phyloP scores from a whole-genome alignment of 2,888 invertebrate genomes.

The Dryobota labecula region DNA sequence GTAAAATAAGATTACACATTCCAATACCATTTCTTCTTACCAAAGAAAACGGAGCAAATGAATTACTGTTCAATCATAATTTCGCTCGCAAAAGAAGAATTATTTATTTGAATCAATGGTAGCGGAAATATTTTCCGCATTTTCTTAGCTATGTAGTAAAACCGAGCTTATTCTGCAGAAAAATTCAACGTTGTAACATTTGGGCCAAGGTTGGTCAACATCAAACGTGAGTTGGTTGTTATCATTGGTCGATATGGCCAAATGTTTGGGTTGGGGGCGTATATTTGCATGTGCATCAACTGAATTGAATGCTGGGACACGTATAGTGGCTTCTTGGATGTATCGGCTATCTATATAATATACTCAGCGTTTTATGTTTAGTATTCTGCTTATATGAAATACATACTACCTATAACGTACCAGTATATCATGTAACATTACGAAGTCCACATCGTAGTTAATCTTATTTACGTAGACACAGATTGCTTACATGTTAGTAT shows the following conservation, averaged over 20 bases:
- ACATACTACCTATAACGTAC: background rate
- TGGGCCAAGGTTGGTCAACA: slow-evolving; percentile 18
- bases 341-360: slow-evolving; percentile 2
- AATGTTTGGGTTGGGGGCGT: slow-evolving; percentile 10
- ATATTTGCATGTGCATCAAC: slow-evolving; percentile 48
- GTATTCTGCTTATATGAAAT: background rate
- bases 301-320: slow-evolving; percentile 42
- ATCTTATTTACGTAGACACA: background rate
- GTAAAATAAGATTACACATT: slow-evolving; percentile 37
- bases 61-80: slow-evolving; percentile 58
- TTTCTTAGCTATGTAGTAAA: slow-evolving; percentile 15
- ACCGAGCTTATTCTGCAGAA: background rate
- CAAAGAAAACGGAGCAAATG: slow-evolving; percentile 35
- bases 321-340: slow-evolving; percentile 20
- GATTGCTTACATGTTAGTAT: background rate
- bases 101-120: slow-evolving; percentile 49
- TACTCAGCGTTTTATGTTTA: background rate
- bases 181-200: slow-evolving; percentile 14
- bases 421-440: background rate
- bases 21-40: slow-evolving; percentile 6
- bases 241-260: slow-evolving; percentile 17
- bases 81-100: slow-evolving; percentile 41
- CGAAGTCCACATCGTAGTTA: background rate
- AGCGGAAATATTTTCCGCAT: slow-evolving; percentile 38
- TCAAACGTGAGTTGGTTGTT: slow-evolving; percentile 7